phyloP scores from a whole-genome alignment of 2,888 invertebrate species.

The Agrochola lychnidis region DNA sequence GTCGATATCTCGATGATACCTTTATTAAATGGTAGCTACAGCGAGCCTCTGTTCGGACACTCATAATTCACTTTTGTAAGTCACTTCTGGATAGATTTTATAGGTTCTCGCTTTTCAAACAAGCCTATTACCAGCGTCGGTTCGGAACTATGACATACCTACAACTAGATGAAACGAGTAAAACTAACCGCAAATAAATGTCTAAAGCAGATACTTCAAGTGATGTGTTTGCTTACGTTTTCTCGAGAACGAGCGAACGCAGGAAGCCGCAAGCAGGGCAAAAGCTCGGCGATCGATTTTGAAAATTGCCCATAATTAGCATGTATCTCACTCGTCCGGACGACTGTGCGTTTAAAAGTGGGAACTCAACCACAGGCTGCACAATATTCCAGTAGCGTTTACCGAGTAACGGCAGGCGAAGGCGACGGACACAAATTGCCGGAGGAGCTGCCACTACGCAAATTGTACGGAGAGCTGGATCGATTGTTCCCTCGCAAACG shows the following conservation, averaged over 20 bases:
- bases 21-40: slow-evolving; percentile 88
- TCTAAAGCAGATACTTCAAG: slow-evolving; percentile 63
- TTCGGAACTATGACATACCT: slow-evolving; percentile 13
- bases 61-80: slow-evolving; percentile 67
- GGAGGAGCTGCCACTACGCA: slow-evolving; percentile 87
- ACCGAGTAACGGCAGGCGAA: slow-evolving; percentile 87
- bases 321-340: slow-evolving; percentile 87
- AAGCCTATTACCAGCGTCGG: slow-evolving; percentile 36
- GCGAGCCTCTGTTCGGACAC: slow-evolving; percentile 62
- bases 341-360: slow-evolving; percentile 87
- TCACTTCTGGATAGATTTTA: slow-evolving; percentile 63
- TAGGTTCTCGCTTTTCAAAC: slow-evolving; percentile 49
- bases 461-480: slow-evolving; percentile 83
- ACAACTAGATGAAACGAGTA: slow-evolving; percentile 42
- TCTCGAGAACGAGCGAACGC: slow-evolving; percentile 80
- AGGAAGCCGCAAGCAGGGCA: slow-evolving; percentile 86
- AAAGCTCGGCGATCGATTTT: slow-evolving; percentile 90
- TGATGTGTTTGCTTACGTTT: slow-evolving; percentile 78
- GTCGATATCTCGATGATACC: slow-evolving; percentile 84
- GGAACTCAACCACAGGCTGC: slow-evolving; percentile 86
- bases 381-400: slow-evolving; percentile 90
- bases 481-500: slow-evolving; percentile 81
- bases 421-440: slow-evolving; percentile 89
- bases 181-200: slow-evolving; percentile 64
- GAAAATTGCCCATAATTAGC: slow-evolving; percentile 90